A percentile compares a stretch with the other conserved stretches of the same genome.
Evolutionary conservation across 1,140 invertebrate genomes (phyloP).

Genomic region (Pygmarrhopalites habei): DNA sequence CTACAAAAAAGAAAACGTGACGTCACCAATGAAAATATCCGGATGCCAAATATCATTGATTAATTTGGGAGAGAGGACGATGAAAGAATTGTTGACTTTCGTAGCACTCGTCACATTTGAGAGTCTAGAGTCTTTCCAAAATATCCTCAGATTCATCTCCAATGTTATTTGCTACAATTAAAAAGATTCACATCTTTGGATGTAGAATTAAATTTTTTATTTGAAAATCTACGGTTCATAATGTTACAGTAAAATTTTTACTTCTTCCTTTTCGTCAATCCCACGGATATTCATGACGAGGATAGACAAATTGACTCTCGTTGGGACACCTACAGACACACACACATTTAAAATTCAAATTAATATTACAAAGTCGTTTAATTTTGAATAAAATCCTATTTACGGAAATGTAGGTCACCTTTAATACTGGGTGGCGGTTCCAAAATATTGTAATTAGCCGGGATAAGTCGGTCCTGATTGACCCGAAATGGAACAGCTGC

Average conservation of each 20-base stretch:
- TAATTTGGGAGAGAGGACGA: background rate
- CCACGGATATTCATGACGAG: slow-evolving; percentile 10
- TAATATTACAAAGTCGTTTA: no score
- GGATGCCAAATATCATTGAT: slow-evolving; percentile 13
- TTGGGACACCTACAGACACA: background rate
- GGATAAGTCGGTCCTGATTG: no score
- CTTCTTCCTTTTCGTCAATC: slow-evolving; percentile 14
- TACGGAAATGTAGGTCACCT: no score
- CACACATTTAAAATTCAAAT: no score
- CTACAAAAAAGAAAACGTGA: background rate
- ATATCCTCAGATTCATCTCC: slow-evolving; percentile 14
- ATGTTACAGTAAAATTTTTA: no score
- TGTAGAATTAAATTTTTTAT: background rate
- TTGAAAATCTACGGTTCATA: no score
- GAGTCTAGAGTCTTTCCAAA: slow-evolving; percentile 12
- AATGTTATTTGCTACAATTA: slow-evolving; percentile 15
- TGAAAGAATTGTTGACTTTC: background rate
- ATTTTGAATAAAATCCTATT: no score
- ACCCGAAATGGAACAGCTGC: no score
- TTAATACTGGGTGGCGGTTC: no score
- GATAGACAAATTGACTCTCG: slow-evolving; percentile 6
- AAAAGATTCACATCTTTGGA: background rate
- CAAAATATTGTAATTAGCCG: no score
- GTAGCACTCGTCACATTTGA: background rate
- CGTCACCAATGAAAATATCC: slow-evolving; percentile 16